Conservation (phyloP, 1,140 invertebrate species). For the Heliconius hermathena region DNA sequence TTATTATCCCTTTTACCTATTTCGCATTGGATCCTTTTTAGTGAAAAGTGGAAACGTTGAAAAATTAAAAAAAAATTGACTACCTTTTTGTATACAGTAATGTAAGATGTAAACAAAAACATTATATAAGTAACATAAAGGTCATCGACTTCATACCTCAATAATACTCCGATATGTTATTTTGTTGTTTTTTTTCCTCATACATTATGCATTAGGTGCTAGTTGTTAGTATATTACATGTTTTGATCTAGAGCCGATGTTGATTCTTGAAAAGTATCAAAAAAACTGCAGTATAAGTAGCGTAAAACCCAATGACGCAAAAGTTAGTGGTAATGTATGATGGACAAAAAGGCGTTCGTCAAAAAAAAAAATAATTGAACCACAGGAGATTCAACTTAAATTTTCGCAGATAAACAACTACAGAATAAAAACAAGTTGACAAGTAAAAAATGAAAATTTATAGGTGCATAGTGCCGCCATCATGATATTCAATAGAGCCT, state of each 20-base stretch:
- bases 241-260: neutral
- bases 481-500: neutral
- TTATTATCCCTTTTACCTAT: no score
- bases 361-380: neutral
- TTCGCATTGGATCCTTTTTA: no score
- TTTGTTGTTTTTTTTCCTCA: neutral
- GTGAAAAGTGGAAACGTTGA: no score
- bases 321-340: neutral
- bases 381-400: neutral
- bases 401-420: neutral
- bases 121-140: slow-evolving; percentile 5
- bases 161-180: neutral
- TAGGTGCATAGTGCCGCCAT: no score
- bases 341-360: neutral
- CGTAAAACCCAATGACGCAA: slow-evolving; percentile 34
- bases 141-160: neutral
- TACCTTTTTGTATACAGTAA: neutral
- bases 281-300: slow-evolving; percentile 4
- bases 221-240: neutral
- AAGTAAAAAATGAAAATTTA: neutral
- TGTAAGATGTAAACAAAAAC: neutral
- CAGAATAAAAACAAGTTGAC: neutral
- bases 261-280: neutral
- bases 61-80: no score
- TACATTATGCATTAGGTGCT: neutral